A percentile compares a stretch with the other conserved stretches of the same genome.
These are phyloP conservation scores for Spinibarbus caldwelli DNA, from an alignment of 2,797 vertebrate genomes.

Conservation along the genomic window DNA sequence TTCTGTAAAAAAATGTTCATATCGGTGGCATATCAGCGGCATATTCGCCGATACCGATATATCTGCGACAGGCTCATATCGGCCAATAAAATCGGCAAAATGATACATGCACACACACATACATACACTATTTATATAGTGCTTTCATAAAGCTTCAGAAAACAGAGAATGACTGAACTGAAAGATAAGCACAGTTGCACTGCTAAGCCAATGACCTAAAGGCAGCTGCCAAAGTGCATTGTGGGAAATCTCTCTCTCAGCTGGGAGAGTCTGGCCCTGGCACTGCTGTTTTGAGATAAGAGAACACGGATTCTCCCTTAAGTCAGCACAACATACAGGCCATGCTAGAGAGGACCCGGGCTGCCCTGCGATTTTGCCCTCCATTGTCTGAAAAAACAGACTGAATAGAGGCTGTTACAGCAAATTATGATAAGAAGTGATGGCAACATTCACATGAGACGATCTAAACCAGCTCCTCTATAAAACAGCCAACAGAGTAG, in stretches of 20 bases:
- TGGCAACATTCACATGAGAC: constrained; percentile 69
- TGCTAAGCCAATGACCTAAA: constrained; percentile 29
- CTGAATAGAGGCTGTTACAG: constrained; percentile 62
- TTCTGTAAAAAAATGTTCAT: no score
- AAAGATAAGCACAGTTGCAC: constrained; percentile 17
- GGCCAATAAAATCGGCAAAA: no score
- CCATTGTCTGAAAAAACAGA: constrained; percentile 18
- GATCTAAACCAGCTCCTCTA: constrained; percentile 72
- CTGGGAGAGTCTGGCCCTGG: constrained; percentile 62
- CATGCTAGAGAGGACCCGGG: constrained; percentile 18
- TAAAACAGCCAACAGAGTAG: constrained; percentile 21
- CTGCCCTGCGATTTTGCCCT: constrained; percentile 36
- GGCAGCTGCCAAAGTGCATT: constrained; percentile 60
- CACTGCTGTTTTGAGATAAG: constrained; percentile 41
- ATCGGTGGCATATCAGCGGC: no score
- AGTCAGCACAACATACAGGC: constrained; percentile 34
- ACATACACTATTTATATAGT: no score
- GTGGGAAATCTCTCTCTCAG: constrained; percentile 60
- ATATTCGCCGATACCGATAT: no score
- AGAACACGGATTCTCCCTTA: constrained; percentile 30
- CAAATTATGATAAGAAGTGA: constrained; percentile 63
- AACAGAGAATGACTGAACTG: constrained; percentile 11
- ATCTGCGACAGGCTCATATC: no score
- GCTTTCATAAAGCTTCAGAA: constrained; percentile 12
- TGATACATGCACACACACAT: no score